These are phyloP conservation scores for Andrena bicolor DNA, from an alignment of 2,888 invertebrate genomes.

Conservation along the genomic window DNA sequence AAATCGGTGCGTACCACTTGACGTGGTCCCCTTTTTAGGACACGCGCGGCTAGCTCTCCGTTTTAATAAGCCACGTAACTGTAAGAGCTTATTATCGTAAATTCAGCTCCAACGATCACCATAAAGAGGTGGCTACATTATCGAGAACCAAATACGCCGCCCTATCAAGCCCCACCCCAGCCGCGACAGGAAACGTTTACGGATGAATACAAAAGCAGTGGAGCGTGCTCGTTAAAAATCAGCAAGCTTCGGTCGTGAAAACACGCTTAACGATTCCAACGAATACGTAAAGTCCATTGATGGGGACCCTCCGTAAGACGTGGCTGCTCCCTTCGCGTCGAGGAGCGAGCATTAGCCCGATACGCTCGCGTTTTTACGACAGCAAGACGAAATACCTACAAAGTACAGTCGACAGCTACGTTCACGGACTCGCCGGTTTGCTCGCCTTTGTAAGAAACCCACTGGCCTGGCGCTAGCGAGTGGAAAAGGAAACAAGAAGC, in stretches of 20 bases:
- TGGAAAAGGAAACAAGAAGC: conserved; percentile 40
- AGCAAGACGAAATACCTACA: conserved; percentile 12
- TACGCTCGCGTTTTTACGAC: conserved; percentile 15
- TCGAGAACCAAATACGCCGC: conserved; percentile 25
- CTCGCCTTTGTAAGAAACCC: conserved; percentile 12
- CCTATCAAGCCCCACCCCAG: background rate
- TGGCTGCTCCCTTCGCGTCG: background rate
- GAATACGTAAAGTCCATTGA: conserved; percentile 32
- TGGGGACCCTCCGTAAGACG: conserved; percentile 3
- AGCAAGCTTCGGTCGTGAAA: conserved; percentile 38
- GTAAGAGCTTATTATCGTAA: conserved; percentile 43
- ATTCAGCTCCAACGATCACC: conserved; percentile 37
- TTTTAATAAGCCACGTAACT: conserved; percentile 55
- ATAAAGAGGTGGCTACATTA: conserved; percentile 45
- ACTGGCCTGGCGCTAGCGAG: background rate
- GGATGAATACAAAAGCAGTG: background rate
- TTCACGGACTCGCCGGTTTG: conserved; percentile 12
- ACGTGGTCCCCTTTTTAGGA: background rate
- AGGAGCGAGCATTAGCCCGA: conserved; percentile 23
- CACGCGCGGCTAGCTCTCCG: background rate
- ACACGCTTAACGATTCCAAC: conserved; percentile 39
- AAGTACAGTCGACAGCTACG: conserved; percentile 11
- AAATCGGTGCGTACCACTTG: background rate
- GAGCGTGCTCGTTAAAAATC: conserved; percentile 56
- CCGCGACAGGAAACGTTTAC: conserved; percentile 6